A percentile compares a stretch with the other conserved stretches of the same genome.
These are phyloP conservation scores for Panopea generosa DNA, from an alignment of 2,888 invertebrate species.

Conservation along the genomic window DNA sequence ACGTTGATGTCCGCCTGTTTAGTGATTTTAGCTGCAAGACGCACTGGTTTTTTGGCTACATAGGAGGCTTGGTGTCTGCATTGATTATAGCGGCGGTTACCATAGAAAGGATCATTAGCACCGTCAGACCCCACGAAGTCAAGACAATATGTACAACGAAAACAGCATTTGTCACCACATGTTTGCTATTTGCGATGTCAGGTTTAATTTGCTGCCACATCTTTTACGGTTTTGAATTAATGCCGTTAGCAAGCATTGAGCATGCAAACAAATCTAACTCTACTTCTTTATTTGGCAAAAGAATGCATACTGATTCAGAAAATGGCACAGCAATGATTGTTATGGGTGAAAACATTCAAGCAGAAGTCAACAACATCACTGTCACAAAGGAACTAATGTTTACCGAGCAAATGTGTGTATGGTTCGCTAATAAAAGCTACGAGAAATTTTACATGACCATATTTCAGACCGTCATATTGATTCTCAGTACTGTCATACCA, in stretches of 20 bases:
- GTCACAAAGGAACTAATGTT: no score
- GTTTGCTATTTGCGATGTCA: not conserved
- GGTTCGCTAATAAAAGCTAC: conserved; percentile 4
- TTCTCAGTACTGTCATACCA: conserved; percentile 1
- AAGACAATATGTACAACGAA: conserved; percentile 17
- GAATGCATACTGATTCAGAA: no score
- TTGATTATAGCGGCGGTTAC: not conserved
- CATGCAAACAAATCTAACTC: no score
- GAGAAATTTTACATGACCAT: conserved; percentile 2
- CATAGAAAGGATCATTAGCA: conserved; percentile 18
- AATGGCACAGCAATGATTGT: conserved; percentile 1
- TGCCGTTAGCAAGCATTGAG: not conserved
- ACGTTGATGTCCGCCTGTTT: conserved; percentile 6
- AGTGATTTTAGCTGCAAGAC: conserved; percentile 13
- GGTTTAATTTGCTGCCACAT: not conserved
- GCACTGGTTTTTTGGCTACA: conserved; percentile 20
- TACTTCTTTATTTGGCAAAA: no score
- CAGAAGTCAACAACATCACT: not conserved
- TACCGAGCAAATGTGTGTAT: not conserved
- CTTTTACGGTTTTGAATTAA: conserved; percentile 1
- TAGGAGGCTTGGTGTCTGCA: not conserved
- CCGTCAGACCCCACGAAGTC: conserved; percentile 4
- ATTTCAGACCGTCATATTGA: not conserved
- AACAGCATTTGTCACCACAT: not conserved
- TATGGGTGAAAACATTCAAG: not conserved